Evolutionary conservation across 2,888 invertebrate species (phyloP).

Genomic region (Leptopterna dolabrata): DNA sequence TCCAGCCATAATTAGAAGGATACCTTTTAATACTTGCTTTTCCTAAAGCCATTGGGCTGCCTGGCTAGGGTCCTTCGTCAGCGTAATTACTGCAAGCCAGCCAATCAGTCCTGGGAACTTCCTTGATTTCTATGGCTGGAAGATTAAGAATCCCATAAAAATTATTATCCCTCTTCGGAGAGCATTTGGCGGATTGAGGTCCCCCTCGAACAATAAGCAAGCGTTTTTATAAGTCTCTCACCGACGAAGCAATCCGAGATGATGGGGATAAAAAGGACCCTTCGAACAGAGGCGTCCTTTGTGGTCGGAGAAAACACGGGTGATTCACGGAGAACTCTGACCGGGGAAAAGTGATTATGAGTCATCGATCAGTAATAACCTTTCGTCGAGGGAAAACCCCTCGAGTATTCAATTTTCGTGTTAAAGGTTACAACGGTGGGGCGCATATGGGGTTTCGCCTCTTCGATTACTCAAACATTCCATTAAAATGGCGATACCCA

Average conservation of each 20-base stretch:
- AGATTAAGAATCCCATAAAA: neutral
- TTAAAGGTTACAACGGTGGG: neutral
- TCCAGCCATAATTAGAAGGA: too few relatives aligned
- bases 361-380: neutral
- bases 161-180: neutral
- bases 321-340: neutral
- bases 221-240: neutral
- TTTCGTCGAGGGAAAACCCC: neutral
- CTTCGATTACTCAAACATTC: constrained; percentile 25
- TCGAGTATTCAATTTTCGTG: neutral
- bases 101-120: neutral
- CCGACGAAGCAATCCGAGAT: neutral
- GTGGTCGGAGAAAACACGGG: neutral
- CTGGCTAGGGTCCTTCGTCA: too few relatives aligned
- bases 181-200: neutral
- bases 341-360: neutral
- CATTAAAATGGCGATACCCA: constrained; percentile 5
- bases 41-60: too few relatives aligned
- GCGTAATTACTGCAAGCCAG: neutral
- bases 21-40: too few relatives aligned
- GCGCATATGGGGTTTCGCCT: neutral
- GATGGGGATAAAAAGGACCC: neutral
- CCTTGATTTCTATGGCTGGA: neutral
- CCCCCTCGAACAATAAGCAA: neutral
- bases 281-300: neutral